These are phyloP conservation scores for Enteromius mattozi DNA, from an alignment of 2,797 vertebrate species.

Conservation along the genomic window DNA sequence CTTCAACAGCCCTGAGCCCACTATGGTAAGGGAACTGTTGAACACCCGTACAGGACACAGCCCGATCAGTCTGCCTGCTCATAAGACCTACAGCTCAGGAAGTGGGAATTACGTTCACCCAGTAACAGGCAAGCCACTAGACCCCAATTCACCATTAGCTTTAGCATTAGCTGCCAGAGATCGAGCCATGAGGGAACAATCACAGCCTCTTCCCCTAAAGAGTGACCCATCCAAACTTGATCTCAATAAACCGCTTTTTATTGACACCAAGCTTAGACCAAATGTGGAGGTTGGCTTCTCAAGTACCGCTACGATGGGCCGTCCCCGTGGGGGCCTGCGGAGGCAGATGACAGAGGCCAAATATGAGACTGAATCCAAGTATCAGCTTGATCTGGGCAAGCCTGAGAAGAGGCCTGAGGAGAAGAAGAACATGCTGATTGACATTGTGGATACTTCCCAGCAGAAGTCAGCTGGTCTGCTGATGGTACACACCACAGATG, in stretches of 20 bases:
- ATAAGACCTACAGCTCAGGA: conserved; percentile 69
- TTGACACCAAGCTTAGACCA: conserved; percentile 87
- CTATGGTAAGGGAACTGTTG: conserved; percentile 70
- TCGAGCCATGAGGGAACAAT: conserved; percentile 86
- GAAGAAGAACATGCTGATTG: conserved; percentile 84
- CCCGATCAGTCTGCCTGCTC: conserved; percentile 74
- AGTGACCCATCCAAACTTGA: conserved; percentile 79
- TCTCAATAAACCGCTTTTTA: conserved; percentile 89
- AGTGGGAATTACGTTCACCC: conserved; percentile 85
- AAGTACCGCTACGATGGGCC: conserved; percentile 72
- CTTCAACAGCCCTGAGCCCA: conserved; percentile 75
- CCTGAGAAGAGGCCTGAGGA: conserved; percentile 77
- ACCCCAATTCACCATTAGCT: conserved; percentile 88
- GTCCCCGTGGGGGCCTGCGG: conserved; percentile 79
- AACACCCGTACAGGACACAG: conserved; percentile 78
- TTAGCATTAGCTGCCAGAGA: conserved; percentile 88
- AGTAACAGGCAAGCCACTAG: conserved; percentile 85
- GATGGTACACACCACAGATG: conserved; percentile 87
- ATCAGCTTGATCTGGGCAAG: conserved; percentile 78
- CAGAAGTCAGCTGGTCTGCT: conserved; percentile 86
- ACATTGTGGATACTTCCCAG: conserved; percentile 85
- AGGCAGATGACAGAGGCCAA: conserved; percentile 88
- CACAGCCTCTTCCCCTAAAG: conserved; percentile 73
- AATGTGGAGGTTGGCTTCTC: conserved; percentile 79
- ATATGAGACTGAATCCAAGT: conserved; percentile 71